Evolutionary conservation across 37 sponge, comb jelly and placozoan genomes (phyloP), one percentile per base, ranked within the genome.

Genomic region (Haliclona indistincta): DNA sequence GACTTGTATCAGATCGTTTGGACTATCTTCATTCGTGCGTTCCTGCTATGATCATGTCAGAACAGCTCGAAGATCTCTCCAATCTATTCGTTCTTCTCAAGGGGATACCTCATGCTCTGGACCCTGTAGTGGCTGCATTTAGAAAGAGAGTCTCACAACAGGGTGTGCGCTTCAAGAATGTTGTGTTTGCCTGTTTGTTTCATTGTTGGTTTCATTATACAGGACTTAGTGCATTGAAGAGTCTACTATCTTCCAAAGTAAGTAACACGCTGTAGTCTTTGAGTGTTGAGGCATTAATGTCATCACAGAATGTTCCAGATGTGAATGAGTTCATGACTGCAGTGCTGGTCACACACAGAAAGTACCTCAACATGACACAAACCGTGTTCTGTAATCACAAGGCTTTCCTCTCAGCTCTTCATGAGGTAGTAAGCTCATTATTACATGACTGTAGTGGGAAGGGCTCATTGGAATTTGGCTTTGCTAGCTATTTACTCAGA

Each of bases 61-160:
- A 86, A 62, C 47, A 65, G 11, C 10, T 60, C 0, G 5, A 45
- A 22, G 77, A 87, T 82, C 87, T 87, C 29, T 35, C 75, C 11
- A 80, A 87, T 71, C 75, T 87, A 54, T 87, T 71, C 43, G n/a
- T 68, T 49, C 82, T 87, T 10, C 71, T 87, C 34, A 74, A 49
- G 2, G 63, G 66, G 11, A 76, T 81, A 20, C 87, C 81, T 19
- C 34, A 64, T 5, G 76, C 87, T 36, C 76, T 87, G 4, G 72
- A 87, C 0, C 76, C 82, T 43, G 36, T 87, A 13, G 40, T 81
- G 41, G n/a, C 1, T 1, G 72, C 51, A 66, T 87, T 87, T 75
- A 70, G 70, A 47, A 64, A 68, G 19, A 73, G 74, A 19, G 70
- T 87, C 26, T 70, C 37, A 17, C 35, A 41, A n/a, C 68, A 76